Evolutionary conservation across 1,140 invertebrate species (phyloP), one percentile per base, ranked within the genome.

Genomic region (Ips typographus): DNA sequence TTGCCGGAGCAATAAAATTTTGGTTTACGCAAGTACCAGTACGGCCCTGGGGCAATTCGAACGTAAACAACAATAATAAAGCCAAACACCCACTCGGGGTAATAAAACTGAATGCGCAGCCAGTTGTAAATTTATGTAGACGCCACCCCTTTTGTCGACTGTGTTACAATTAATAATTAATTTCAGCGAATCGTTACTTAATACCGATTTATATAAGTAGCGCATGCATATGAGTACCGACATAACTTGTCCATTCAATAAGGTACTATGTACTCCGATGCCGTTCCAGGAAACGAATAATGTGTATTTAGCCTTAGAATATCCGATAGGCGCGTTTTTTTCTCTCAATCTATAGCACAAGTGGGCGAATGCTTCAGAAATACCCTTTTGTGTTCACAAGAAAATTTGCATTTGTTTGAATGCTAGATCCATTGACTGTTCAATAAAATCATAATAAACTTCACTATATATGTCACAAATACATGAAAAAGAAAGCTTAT

Each of bases 121-220:
- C 22, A 51, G 65, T 52, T 59, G 49, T 43, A 64, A 67, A 59
- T 67, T 67, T 58, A 59, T 59, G 56, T 60, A 67, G 65, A 67
- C 65, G 65, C 65, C 65, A 67, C 65, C 65, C 65, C 55, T 59
- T 67, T 58, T 67, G 60, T 67, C 65, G 47, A 67, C 56, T 67
- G 3, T 36, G 44, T 67, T 58, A 67, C 65, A 59, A 60, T 67
- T 65, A 58, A 59, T 67, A 58, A 67, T 67, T 59, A 67, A 67
- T 67, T 64, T 64, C 62, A 64, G 40, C 49, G 51, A 64, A 64
- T 64, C 62, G 62, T 62, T 62, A 62, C 60, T 62, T 56, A 65
- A 65, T 55, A 57, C 40, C 64, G 47, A 65, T 51, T 62, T 62
- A 8, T 59, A 36, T 43, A 42, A 59, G 40, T 36, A 43, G 40